Conservation (phyloP, 2,113 vertebrate species). For the Antennarius striatus region DNA sequence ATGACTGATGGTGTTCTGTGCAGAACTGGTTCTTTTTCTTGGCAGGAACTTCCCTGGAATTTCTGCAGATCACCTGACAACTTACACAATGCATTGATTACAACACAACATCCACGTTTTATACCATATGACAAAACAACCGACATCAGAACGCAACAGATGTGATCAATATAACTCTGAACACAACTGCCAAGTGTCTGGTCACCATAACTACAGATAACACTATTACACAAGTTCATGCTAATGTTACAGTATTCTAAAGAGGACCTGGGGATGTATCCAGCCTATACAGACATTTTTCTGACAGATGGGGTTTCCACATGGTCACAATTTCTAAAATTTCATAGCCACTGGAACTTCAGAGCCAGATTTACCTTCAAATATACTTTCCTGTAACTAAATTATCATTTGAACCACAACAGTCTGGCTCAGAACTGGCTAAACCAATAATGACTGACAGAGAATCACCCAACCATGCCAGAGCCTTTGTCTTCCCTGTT, state of each 20-base stretch:
- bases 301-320: not conserved
- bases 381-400: constrained; percentile 6
- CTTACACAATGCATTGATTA: too few relatives aligned
- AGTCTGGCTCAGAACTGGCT: constrained; percentile 10
- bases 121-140: not conserved
- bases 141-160: not conserved
- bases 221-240: not conserved
- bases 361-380: constrained; percentile 11
- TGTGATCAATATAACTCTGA: not conserved
- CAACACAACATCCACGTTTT: too few relatives aligned
- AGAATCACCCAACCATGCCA: constrained; percentile 1
- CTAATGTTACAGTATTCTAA: too few relatives aligned
- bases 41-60: too few relatives aligned
- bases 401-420: constrained; percentile 22
- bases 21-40: too few relatives aligned
- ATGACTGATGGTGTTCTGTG: too few relatives aligned
- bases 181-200: constrained; percentile 1
- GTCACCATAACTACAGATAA: constrained; percentile 16
- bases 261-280: not conserved
- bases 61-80: too few relatives aligned
- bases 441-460: constrained; percentile 8
- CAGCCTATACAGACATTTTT: not conserved
- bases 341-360: constrained; percentile 13
- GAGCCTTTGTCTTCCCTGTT: constrained; percentile 2
- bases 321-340: constrained; percentile 13